phyloP scores from a whole-genome alignment of 2,113 vertebrate genomes.

The Festucalex cinctus region DNA sequence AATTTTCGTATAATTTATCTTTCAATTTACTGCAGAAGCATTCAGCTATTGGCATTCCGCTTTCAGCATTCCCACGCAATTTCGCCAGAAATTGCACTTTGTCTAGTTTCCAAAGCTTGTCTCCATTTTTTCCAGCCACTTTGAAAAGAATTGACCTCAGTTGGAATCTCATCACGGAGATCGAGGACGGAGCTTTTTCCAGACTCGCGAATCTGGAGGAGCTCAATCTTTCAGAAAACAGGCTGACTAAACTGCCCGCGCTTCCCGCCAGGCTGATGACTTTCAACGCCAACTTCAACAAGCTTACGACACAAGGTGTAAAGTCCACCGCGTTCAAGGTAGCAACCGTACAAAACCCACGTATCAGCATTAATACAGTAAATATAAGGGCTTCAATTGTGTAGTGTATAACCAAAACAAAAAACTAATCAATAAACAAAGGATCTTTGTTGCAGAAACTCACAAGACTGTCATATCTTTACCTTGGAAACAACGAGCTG shows the following conservation, averaged over 20 bases:
- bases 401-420: background rate
- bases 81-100: no score
- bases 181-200: conserved; percentile 88
- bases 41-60: no score
- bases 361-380: background rate
- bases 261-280: conserved; percentile 79
- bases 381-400: background rate
- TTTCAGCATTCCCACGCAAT: no score
- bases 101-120: background rate
- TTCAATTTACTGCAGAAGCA: no score
- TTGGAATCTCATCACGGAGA: conserved; percentile 85
- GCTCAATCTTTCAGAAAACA: conserved; percentile 85
- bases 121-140: conserved; percentile 71
- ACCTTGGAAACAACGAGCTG: conserved; percentile 85
- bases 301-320: conserved; percentile 85
- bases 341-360: background rate
- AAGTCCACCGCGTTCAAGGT: conserved; percentile 89
- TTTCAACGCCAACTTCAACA: conserved; percentile 85
- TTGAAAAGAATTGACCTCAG: conserved; percentile 87
- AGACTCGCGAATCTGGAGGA: conserved; percentile 83
- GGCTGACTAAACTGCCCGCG: conserved; percentile 81
- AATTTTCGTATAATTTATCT: no score
- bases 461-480: conserved; percentile 81
- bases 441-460: conserved; percentile 74
- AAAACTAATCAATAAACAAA: background rate